These are phyloP conservation scores for Eleginops maclovinus DNA, from an alignment of 2,113 vertebrate species.

Conservation along the genomic window DNA sequence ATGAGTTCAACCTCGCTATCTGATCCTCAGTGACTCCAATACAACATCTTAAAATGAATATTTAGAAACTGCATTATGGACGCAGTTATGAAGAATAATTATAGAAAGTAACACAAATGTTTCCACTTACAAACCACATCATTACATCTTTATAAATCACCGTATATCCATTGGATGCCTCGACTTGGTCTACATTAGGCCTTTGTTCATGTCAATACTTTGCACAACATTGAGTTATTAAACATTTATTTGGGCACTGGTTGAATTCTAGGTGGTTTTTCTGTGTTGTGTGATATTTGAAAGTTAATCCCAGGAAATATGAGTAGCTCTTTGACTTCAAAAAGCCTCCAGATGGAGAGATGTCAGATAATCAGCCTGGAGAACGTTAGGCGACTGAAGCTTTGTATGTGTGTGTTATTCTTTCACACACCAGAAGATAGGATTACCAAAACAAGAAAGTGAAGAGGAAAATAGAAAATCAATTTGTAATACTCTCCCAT, in stretches of 20 bases:
- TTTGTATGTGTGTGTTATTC: neutral
- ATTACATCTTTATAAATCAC: neutral
- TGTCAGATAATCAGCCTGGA: conserved; percentile 35
- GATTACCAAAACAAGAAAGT: too few relatives aligned
- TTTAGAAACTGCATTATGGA: neutral
- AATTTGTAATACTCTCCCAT: too few relatives aligned
- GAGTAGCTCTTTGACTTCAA: conserved; percentile 11
- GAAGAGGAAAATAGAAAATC: neutral
- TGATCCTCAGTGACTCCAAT: neutral
- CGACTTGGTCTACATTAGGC: too few relatives aligned
- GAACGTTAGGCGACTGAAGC: conserved; percentile 25
- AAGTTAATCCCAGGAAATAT: neutral
- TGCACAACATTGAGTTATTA: too few relatives aligned
- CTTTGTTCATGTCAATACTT: neutral
- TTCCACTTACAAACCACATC: neutral
- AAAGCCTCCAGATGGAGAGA: conserved; percentile 22
- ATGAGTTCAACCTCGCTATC: neutral
- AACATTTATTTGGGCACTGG: neutral
- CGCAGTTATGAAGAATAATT: neutral
- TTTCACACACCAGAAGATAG: conserved; percentile 7
- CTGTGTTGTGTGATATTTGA: conserved; percentile 4
- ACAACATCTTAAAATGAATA: neutral
- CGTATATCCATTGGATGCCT: neutral
- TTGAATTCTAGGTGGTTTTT: neutral
- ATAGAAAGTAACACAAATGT: neutral